phyloP scores from a whole-genome alignment of 2,113 vertebrate species.

The Empidonax alnorum region DNA sequence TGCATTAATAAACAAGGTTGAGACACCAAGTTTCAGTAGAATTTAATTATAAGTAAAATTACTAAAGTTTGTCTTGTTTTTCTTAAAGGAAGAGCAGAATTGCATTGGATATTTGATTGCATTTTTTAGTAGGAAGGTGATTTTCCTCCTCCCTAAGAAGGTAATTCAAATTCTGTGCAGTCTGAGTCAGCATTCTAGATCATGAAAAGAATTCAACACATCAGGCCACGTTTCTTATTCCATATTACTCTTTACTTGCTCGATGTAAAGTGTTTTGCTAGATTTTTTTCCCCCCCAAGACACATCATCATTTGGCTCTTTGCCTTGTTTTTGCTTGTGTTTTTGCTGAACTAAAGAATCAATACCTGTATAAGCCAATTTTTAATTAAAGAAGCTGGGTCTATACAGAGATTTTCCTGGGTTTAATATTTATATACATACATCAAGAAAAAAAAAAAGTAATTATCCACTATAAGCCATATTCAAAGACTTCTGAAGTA shows the following conservation, averaged over 20 bases:
- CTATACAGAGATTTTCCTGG: background rate
- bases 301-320: background rate
- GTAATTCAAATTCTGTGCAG: background rate
- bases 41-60: background rate
- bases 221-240: background rate
- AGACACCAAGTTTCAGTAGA: background rate
- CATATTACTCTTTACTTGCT: background rate
- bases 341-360: constrained; percentile 19
- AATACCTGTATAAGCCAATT: background rate
- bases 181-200: background rate
- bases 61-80: background rate
- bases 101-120: background rate
- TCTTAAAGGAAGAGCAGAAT: background rate
- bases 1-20: background rate
- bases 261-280: background rate
- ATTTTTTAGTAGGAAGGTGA: background rate
- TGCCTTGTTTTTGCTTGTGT: background rate
- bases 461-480: background rate
- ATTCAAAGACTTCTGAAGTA: background rate
- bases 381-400: constrained; percentile 28
- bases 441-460: background rate
- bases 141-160: background rate
- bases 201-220: background rate
- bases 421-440: background rate
- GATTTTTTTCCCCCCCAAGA: background rate